phyloP scores from a whole-genome alignment of 2,888 invertebrate species.

The Schizaphis graminum region DNA sequence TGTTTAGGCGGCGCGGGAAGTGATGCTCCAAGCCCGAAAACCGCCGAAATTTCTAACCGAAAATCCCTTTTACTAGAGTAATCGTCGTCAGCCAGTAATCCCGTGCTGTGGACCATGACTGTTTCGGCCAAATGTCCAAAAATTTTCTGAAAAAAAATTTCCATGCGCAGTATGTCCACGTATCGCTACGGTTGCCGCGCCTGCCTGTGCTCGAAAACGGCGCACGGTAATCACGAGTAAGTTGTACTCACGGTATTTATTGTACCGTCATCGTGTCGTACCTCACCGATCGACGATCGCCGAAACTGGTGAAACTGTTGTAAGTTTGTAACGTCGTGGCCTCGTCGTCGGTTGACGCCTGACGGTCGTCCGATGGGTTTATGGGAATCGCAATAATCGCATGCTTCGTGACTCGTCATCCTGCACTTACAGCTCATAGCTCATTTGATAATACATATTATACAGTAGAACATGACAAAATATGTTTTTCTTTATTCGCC shows the following conservation, averaged over 20 bases:
- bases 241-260: neutral
- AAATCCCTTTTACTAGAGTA: neutral
- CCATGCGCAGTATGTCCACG: slow-evolving; percentile 4
- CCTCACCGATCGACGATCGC: too few species aligned
- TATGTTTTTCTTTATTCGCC: too few species aligned
- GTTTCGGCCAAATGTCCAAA: neutral
- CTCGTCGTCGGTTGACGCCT: neutral
- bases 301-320: neutral
- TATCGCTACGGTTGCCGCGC: neutral
- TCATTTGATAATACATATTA: too few species aligned
- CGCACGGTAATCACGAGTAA: neutral
- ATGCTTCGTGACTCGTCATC: too few species aligned
- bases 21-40: neutral
- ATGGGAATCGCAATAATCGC: too few species aligned
- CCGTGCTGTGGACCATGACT: neutral
- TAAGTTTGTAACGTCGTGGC: neutral
- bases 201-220: neutral
- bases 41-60: neutral
- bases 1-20: neutral
- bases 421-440: too few species aligned
- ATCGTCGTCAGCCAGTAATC: neutral
- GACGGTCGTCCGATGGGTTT: too few species aligned
- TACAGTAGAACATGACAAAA: too few species aligned
- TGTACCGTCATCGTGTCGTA: neutral
- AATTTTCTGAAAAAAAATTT: neutral